Evolutionary conservation across 2,113 vertebrate species (phyloP).

Genomic region (Campylomormyrus tamandua): DNA sequence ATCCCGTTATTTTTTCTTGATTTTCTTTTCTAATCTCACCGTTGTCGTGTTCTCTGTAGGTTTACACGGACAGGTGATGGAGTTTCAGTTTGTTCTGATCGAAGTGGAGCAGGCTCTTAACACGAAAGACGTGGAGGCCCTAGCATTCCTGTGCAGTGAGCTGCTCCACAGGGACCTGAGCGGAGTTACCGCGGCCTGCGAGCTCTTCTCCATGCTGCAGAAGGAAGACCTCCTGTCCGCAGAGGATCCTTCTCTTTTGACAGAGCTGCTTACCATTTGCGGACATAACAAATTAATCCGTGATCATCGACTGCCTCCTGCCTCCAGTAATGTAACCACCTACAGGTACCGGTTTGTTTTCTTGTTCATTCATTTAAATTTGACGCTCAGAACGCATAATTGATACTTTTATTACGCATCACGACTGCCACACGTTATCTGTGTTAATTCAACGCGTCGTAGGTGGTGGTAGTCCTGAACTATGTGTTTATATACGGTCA

Average conservation of each 20-base stretch:
- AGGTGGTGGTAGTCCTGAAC: no score
- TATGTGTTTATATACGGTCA: no score
- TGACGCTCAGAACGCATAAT: no score
- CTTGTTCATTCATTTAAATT: no score
- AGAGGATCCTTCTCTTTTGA: slow-evolving; percentile 41
- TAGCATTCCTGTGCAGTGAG: slow-evolving; percentile 56
- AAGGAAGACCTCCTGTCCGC: slow-evolving; percentile 33
- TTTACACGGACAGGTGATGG: slow-evolving; percentile 32
- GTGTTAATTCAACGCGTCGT: no score
- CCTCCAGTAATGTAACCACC: slow-evolving; percentile 30
- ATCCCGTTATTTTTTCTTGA: not conserved
- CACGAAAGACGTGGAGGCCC: slow-evolving; percentile 33
- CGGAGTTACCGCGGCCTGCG: slow-evolving; percentile 22
- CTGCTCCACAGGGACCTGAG: slow-evolving; percentile 32
- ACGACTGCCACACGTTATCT: no score
- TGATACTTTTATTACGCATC: no score
- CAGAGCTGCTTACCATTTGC: slow-evolving; percentile 47
- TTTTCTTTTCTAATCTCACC: not conserved
- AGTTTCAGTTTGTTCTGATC: slow-evolving; percentile 47
- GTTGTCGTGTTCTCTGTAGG: not conserved
- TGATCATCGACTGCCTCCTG: not conserved
- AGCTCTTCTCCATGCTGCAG: slow-evolving; percentile 48
- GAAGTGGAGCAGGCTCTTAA: slow-evolving; percentile 27
- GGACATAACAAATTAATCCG: slow-evolving; percentile 30
- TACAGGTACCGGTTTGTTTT: slow-evolving; percentile 49